Conservation (phyloP, 2,113 vertebrate species). For the Microcebus jonahi region DNA sequence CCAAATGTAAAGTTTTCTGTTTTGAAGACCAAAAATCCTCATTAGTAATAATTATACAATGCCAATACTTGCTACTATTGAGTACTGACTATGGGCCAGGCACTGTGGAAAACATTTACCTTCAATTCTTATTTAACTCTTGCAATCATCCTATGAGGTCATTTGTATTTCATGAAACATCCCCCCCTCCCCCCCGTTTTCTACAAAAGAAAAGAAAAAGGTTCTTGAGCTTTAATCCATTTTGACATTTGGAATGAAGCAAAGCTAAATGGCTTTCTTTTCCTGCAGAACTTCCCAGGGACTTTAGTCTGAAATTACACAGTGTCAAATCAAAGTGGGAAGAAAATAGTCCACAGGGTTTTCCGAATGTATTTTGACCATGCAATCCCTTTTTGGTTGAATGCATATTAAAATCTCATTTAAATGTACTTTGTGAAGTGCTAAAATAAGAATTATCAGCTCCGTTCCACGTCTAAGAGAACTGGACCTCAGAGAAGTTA, state of each 20-base stretch:
- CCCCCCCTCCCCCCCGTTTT: neutral
- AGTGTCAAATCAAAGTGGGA: neutral
- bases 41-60: neutral
- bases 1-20: neutral
- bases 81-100: neutral
- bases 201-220: neutral
- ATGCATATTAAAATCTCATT: neutral
- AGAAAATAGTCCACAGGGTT: neutral
- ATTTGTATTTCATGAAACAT: constrained; percentile 27
- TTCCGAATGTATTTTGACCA: constrained; percentile 6
- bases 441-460: neutral
- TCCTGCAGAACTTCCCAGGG: neutral
- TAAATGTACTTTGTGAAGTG: neutral
- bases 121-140: constrained; percentile 28
- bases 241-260: constrained; percentile 33
- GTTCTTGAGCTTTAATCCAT: neutral
- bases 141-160: neutral
- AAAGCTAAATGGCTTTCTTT: constrained; percentile 29
- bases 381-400: neutral
- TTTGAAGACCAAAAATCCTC: neutral
- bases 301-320: neutral
- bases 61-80: neutral
- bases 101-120: neutral
- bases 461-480: neutral
- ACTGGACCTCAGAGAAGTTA: neutral